Base-by-base conservation (phyloP, 2,888 invertebrate genomes). In the Drosophila aldrichi region DNA sequence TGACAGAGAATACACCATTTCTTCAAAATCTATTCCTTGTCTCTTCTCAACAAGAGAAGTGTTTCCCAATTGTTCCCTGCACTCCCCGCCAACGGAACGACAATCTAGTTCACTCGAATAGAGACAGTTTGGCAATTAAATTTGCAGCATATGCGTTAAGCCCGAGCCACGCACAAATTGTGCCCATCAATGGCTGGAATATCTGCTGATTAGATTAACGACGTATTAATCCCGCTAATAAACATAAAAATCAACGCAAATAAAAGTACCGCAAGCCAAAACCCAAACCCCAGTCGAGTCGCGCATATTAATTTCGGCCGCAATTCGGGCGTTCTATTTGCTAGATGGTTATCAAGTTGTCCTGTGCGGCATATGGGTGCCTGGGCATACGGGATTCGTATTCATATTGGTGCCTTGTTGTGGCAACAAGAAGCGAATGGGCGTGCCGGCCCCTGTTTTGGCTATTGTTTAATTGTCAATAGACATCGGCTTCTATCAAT, bases 401-500 rank as follows among this genome's bases (percentile, higher is more conserved):
- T 16, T 59, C 38, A 29, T 16, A 16, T 12, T 32, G 22, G 16
- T 52, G 52, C 4, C 34, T 70, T 74, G 68, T 78, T 77, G 77
- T 68, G 68, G 80, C 81, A 80, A 81, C 72, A 80, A 40, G 54
- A 14, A 22, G 54, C 40, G 54, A 25, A 10, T 40, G 38, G 12
- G 54, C 2, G 71, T 63, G 65, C 67, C 81, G 78, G 70, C 70
- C 73, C 61, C 68, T 55, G 38, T 40, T 25, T 63, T 40, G 52
- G 71, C 74, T 75, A 90, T 91, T 91, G 90, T 91, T 86, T 91
- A 91, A 91, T 91, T 91, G 91, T 91, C 91, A 91, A 91, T 91
- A 91, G 91, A 88, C 90, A 89, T 91, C 88, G 89, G 86, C 80
- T 88, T 89, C 90, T 88, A 91, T 90, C 90, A 90, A 91, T 90